Evolutionary conservation across 1,140 invertebrate species (phyloP), one percentile per base, ranked within the genome.

Genomic region (Lepidostoma basale): DNA sequence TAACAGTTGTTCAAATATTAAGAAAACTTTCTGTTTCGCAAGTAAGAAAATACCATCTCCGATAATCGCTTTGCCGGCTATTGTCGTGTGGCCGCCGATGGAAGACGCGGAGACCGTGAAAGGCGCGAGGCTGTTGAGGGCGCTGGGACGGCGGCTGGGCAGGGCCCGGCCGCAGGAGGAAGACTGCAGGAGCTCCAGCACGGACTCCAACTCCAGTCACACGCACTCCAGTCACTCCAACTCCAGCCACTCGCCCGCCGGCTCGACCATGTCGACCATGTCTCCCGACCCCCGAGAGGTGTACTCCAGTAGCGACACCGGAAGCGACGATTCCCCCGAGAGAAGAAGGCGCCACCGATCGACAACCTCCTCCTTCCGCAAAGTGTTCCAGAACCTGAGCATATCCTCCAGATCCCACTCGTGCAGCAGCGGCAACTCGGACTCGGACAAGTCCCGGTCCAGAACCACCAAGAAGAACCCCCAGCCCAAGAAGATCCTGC

Each of bases 381-480:
- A 86, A 62, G 88, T 89, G 10, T 89, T 91, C 73, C 87, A 90
- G 74, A 88, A 83, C 65, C 77, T 92, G 12, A 88, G 84, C 68
- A 75, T 91, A 1, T 84, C 86, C 8, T 83, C 81, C 4, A 82
- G 88, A 10, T 88, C 88, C 3, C 83, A 87, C 60, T 88, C 86
- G 16, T 87, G 85, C 76, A 87, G 82, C 68, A 73, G 70, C 56
- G 74, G 71, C 3, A 73, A 70, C 63, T 73, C 71, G 3, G 71
- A 73, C 47, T 40, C 71, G 0, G 71, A 73, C 16, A 73, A 73
- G 25, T 54, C 62, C 30, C 64, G 69, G 8, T 30, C 67, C 3
- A 22, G 68, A 44, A 12, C 44, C 14, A 54, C 20, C 23, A 87
- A 88, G 76, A 88, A 90, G 72, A 88, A 87, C 49, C 77, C 81